Base-by-base conservation (phyloP, 2,797 vertebrate species). In the Chaunax sp. region DNA sequence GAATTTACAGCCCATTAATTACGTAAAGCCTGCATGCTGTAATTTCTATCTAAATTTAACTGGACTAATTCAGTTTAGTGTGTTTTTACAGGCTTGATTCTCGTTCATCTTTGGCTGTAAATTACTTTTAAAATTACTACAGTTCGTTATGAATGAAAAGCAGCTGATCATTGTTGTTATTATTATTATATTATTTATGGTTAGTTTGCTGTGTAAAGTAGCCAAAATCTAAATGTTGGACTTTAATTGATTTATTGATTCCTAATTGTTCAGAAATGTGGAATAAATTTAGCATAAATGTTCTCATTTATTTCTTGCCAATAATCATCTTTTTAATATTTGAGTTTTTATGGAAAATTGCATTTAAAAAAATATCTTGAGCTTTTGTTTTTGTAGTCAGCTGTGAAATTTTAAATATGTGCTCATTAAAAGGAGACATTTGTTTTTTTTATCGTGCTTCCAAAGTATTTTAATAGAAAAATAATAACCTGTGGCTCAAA, bases 351-450 rank as follows among this genome's bases (percentile, higher is more conserved):
- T 22, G 14, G 4, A 9, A 12, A 37, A 38, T 60, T 52, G 0
- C 45, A 9, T 57, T 30, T n/a, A n/a, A n/a, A n/a, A n/a, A n/a
- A n/a, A n/a, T n/a, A n/a, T 2, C 10, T 30, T 33, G 11, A 26
- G 14, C 1, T 11, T 57, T 28, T 30, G 6, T 16, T 28, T 26
- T 20, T 30, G 16, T 35, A 9, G 30, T 2, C 9, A 43, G 18
- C 16, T 63, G 20, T 46, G 9, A 18, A 55, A 52, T 52, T 30
- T 47, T 52, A 64, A 54, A 47, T 59, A 23, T 59, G 11, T 40
- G 2, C 10, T 2, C 8, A 19, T 14, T 10, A 3, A n/a, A 13
- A 37, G 14, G 19, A 26, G 12, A 12, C 4, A 7, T 16, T 8
- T 23, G 2, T 18, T 33, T 22, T 52, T 37, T 1, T 37, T 3